Evolutionary conservation across 2,113 vertebrate genomes (phyloP).

Genomic region (Psittacula cyanocephala): DNA sequence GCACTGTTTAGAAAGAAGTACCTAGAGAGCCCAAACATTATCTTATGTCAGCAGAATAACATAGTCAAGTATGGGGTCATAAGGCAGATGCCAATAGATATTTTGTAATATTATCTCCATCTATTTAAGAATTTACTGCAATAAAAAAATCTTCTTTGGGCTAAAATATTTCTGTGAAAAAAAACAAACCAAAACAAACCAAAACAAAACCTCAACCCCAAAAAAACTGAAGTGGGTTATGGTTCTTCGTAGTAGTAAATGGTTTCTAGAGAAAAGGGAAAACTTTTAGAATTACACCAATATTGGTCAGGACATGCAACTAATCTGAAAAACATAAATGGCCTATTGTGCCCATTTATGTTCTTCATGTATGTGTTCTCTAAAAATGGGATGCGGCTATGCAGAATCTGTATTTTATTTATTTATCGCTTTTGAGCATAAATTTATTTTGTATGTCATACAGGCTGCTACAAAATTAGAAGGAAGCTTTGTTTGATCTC

Average conservation of each 20-base stretch:
- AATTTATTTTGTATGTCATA: background rate
- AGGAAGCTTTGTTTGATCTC: background rate
- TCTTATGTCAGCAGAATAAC: background rate
- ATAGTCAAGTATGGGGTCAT: background rate
- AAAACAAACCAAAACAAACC: too few species aligned
- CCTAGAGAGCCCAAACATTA: background rate
- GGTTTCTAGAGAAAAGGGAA: background rate
- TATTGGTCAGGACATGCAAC: background rate
- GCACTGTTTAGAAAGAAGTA: slow-evolving; percentile 2
- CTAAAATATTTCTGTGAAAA: background rate
- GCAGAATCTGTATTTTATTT: background rate
- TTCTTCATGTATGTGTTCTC: background rate
- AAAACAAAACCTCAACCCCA: background rate
- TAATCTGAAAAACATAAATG: background rate
- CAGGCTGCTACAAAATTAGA: background rate
- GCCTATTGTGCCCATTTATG: background rate
- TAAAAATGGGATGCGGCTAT: background rate
- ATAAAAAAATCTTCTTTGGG: background rate
- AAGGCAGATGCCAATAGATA: background rate
- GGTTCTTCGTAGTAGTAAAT: background rate
- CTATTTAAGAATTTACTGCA: background rate
- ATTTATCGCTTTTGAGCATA: background rate
- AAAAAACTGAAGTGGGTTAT: background rate
- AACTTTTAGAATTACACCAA: background rate
- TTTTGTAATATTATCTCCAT: background rate